Evolutionary conservation across 2,888 invertebrate genomes (phyloP), one percentile per base, ranked within the genome.

Genomic region (Neoascia interrupta): DNA sequence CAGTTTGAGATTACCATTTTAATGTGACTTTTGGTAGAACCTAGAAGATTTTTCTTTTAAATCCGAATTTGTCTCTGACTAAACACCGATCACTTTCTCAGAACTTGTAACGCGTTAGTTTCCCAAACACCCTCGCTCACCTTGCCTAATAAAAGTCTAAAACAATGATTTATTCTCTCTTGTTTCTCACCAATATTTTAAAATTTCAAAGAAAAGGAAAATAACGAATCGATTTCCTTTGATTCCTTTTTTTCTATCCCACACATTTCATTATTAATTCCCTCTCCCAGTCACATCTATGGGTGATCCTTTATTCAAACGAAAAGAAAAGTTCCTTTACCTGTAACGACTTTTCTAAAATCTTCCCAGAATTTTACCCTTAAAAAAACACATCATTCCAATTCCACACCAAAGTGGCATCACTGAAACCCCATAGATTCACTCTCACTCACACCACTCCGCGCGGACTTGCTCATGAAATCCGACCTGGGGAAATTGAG

Each of bases 321-420:
- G 15, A 39, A 37, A 10, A 60, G 80, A 76, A 73, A 80, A 66
- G 49, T 68, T 74, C 51, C 74, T 75, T 73, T 81, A 80, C 70
- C 73, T 80, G 81, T 34, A 66, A 56, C 51, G 31, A 49, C 21
- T 36, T 19, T 41, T 73, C 68, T 66, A 75, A 56, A 75, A 69
- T 75, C 70, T 75, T 70, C 15, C 19, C 16, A 18, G 47, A 60
- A 60, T 5, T 23, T 10, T 8, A 37, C 31, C n/a, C n/a, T n/a
- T n/a, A n/a, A n/a, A n/a, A n/a, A n/a, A n/a, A n/a, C n/a, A n/a
- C n/a, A n/a, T n/a, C n/a, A n/a, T n/a, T n/a, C n/a, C n/a, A n/a
- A n/a, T n/a, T n/a, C n/a, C n/a, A n/a, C 56, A 63, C 61, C 16
- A 70, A 76, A 76, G 76, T 76, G 76, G 76, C 72, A 72, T 72